Evolutionary conservation across 2,113 vertebrate genomes (phyloP).

Genomic region (Gymnocephalus cernua): DNA sequence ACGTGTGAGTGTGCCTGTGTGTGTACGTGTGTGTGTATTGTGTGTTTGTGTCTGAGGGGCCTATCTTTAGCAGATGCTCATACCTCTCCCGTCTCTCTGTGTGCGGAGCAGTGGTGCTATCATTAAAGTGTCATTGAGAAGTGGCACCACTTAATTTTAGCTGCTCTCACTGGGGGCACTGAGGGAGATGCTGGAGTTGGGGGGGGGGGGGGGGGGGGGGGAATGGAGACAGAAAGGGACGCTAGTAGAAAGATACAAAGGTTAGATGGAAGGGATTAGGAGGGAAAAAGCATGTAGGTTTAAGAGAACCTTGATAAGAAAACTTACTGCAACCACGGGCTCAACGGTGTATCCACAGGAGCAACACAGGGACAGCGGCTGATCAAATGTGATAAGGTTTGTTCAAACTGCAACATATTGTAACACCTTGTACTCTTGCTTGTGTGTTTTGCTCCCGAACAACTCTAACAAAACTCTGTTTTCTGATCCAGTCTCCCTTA

Average conservation of each 20-base stretch:
- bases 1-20: constrained; percentile 68
- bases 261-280: constrained; percentile 67
- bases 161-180: constrained; percentile 91
- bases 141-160: constrained; percentile 99
- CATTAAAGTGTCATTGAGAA: constrained; percentile 99
- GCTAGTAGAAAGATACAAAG: constrained; percentile 53
- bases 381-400: constrained; percentile 9
- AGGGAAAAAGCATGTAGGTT: constrained; percentile 85
- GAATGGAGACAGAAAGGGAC: constrained; percentile 49
- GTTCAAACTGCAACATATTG: constrained; percentile 3
- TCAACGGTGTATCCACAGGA: background rate
- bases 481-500: background rate
- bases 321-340: constrained; percentile 1
- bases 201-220: constrained; percentile 1
- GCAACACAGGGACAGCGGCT: background rate
- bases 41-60: constrained; percentile 80
- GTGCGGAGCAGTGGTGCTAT: constrained; percentile 91
- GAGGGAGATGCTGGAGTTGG: constrained; percentile 67
- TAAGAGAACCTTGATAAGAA: constrained; percentile 47
- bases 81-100: constrained; percentile 91
- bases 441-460: background rate
- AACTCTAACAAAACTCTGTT: background rate
- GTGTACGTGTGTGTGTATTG: constrained; percentile 48
- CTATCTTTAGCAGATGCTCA: constrained; percentile 94
- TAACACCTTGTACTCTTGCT: background rate